These are phyloP conservation scores for Bothrops jararaca DNA, from an alignment of 2,113 vertebrate genomes.

Conservation along the genomic window DNA sequence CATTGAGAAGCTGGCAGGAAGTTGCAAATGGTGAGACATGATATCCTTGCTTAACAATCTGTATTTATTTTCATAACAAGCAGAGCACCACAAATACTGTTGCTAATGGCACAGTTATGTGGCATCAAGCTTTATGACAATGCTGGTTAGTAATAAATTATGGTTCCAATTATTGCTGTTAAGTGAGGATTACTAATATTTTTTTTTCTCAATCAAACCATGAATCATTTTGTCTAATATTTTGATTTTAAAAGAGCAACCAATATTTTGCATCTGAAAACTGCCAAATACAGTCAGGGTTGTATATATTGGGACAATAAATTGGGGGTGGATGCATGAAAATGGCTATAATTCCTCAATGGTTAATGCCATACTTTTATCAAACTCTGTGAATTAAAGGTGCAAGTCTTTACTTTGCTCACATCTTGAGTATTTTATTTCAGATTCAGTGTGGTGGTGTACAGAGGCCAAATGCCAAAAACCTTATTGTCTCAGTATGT, in stretches of 20 bases:
- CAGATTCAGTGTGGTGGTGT: not conserved
- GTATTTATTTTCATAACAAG: not conserved
- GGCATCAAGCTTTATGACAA: not conserved
- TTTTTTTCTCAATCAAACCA: not conserved
- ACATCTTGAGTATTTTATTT: not conserved
- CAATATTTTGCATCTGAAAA: not conserved
- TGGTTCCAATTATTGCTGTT: not conserved
- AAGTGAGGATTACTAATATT: not conserved
- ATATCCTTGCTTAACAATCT: not conserved
- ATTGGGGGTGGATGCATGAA: not conserved
- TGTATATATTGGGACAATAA: too few relatives aligned
- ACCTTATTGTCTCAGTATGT: not conserved
- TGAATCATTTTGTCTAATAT: not conserved
- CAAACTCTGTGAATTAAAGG: not conserved
- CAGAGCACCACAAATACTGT: not conserved
- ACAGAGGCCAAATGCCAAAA: not conserved
- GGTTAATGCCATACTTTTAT: not conserved
- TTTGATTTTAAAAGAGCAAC: not conserved
- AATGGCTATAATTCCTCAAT: not conserved
- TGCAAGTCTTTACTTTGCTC: not conserved
- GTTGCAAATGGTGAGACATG: not conserved
- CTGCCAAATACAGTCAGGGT: not conserved
- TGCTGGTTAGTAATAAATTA: not conserved
- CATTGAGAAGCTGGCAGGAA: not conserved
- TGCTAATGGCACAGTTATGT: not conserved